phyloP scores from a whole-genome alignment of 2,888 invertebrate genomes.

The Glyphotaelius pellucidus region DNA sequence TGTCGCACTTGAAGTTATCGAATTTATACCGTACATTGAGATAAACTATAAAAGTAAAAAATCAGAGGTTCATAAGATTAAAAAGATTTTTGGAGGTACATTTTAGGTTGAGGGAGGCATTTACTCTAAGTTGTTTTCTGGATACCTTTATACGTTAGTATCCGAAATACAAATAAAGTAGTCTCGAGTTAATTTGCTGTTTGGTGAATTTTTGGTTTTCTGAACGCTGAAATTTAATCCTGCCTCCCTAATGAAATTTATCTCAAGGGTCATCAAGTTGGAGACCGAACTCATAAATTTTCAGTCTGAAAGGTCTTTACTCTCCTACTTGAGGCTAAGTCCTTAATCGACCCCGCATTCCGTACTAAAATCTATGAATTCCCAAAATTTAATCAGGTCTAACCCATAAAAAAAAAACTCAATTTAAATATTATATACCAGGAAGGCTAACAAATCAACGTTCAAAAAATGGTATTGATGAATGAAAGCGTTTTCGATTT shows the following conservation, averaged over 20 bases:
- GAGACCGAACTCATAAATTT: constrained; percentile 22
- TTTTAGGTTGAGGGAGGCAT: background rate
- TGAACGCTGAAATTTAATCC: background rate
- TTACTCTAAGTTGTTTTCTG: background rate
- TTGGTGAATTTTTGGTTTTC: background rate
- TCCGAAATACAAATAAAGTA: background rate
- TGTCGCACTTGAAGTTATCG: too few relatives aligned
- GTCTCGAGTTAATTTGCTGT: background rate
- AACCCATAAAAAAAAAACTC: background rate
- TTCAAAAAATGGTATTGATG: background rate
- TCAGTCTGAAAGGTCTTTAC: constrained; percentile 7
- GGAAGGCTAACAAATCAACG: background rate
- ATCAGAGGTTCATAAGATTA: background rate
- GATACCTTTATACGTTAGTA: background rate
- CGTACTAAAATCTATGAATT: background rate
- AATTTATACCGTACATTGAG: too few relatives aligned
- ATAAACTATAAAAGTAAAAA: too few relatives aligned
- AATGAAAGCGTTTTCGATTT: background rate
- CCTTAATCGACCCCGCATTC: constrained; percentile 27
- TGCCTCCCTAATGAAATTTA: constrained; percentile 7
- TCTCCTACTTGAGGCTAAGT: constrained; percentile 2
- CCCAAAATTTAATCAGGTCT: background rate
- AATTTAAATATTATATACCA: background rate
- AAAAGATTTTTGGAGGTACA: background rate
- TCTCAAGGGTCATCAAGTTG: constrained; percentile 17